These are phyloP conservation scores for Epinephelus coioides DNA, from an alignment of 2,797 vertebrate species.

Conservation along the genomic window DNA sequence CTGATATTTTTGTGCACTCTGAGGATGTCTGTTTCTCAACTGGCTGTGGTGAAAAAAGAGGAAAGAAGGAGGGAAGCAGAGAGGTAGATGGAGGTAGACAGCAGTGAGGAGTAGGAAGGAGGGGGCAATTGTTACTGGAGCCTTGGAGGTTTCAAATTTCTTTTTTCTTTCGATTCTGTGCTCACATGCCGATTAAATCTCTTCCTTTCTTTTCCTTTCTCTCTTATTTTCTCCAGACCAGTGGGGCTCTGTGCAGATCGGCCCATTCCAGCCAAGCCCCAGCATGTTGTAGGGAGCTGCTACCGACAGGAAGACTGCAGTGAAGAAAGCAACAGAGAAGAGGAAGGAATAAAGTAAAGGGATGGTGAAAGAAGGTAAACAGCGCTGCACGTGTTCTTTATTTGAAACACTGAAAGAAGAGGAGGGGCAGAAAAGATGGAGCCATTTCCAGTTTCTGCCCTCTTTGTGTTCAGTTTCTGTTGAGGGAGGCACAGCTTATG, in stretches of 20 bases:
- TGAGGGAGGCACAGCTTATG: background rate
- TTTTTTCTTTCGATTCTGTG: conserved; percentile 61
- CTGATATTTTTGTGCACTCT: conserved; percentile 21
- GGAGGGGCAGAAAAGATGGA: conserved; percentile 7
- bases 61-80: conserved; percentile 20
- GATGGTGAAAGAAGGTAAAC: conserved; percentile 57
- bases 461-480: conserved; percentile 28
- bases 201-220: conserved; percentile 42
- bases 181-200: conserved; percentile 50
- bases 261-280: conserved; percentile 62
- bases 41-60: background rate
- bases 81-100: conserved; percentile 51
- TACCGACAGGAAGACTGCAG: conserved; percentile 45
- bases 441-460: conserved; percentile 19
- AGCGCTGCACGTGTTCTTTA: conserved; percentile 30
- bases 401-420: conserved; percentile 8
- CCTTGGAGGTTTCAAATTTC: conserved; percentile 78
- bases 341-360: conserved; percentile 19
- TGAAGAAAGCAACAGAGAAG: conserved; percentile 31
- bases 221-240: conserved; percentile 43
- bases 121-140: conserved; percentile 74
- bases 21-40: conserved; percentile 17
- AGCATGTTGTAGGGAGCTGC: conserved; percentile 65
- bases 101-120: conserved; percentile 36
- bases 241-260: conserved; percentile 33